A percentile compares a stretch with the other conserved stretches of the same genome.
These are phyloP conservation scores for Plutella xylostella DNA, from an alignment of 2,888 invertebrate genomes.

Conservation along the genomic window DNA sequence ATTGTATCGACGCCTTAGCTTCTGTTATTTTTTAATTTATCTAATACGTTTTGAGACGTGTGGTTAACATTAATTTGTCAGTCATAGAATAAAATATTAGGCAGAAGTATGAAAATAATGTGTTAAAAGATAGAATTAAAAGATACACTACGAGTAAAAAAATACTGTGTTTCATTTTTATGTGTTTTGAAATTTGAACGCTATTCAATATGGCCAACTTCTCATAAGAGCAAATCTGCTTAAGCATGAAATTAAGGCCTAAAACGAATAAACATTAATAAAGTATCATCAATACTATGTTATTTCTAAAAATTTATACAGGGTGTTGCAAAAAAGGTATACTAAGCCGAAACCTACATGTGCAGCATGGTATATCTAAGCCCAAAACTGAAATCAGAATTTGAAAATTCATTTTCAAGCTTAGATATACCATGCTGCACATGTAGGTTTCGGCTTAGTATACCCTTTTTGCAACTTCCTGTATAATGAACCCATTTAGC, in stretches of 20 bases:
- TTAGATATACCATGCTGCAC: no score
- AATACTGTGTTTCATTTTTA: neutral
- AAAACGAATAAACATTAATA: no score
- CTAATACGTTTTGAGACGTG: neutral
- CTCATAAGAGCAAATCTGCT: neutral
- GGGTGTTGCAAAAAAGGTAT: no score
- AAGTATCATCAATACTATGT: no score
- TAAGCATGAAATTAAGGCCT: neutral
- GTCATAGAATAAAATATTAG: constrained; percentile 5
- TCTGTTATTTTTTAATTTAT: neutral
- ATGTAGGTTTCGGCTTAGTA: no score
- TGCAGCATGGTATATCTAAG: no score
- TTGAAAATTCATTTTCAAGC: neutral
- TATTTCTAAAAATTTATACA: no score
- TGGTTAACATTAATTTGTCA: neutral
- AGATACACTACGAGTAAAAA: neutral
- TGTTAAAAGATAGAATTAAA: constrained; percentile 1
- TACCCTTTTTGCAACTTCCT: no score
- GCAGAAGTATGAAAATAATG: constrained; percentile 1
- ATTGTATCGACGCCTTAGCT: neutral
- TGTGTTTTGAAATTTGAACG: neutral
- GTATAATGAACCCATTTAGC: neutral
- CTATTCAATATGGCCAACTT: no score
- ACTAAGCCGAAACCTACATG: no score
- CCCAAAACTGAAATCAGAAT: no score